These are phyloP conservation scores for Podarcis cretensis DNA, from an alignment of 2,113 vertebrate species.

Conservation along the genomic window DNA sequence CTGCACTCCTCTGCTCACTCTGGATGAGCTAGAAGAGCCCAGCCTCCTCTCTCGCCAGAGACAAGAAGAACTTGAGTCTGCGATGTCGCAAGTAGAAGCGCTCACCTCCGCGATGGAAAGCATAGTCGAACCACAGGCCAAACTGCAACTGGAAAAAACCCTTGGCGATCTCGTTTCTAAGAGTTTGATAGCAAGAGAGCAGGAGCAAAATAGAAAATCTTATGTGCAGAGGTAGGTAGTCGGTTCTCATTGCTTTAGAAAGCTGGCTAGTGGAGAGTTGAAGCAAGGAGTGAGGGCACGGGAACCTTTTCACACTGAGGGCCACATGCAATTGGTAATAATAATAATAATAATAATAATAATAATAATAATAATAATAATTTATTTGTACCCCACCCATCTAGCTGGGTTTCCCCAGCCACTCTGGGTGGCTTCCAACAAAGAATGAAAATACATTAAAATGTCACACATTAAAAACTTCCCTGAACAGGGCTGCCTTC, in stretches of 20 bases:
- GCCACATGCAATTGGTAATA: too few relatives aligned
- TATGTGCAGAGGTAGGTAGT: conserved; percentile 67
- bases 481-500: too few relatives aligned
- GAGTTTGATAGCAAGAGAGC: conserved; percentile 74
- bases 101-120: conserved; percentile 65
- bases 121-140: conserved; percentile 70
- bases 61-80: conserved; percentile 77
- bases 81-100: conserved; percentile 72
- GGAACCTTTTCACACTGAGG: too few relatives aligned
- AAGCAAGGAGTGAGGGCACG: not conserved
- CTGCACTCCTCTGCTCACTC: conserved; percentile 53
- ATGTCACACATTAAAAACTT: too few relatives aligned
- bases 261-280: not conserved
- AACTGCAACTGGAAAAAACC: conserved; percentile 68
- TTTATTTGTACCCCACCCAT: too few relatives aligned
- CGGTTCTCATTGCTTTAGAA: not conserved
- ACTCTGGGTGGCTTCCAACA: too few relatives aligned
- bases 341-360: too few relatives aligned
- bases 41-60: conserved; percentile 47
- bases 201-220: conserved; percentile 58
- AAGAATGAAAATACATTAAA: too few relatives aligned
- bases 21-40: conserved; percentile 51
- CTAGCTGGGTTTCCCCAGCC: too few relatives aligned
- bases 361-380: too few relatives aligned
- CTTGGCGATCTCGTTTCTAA: conserved; percentile 76